Evolutionary conservation across 2,888 invertebrate species (phyloP).

Genomic region (Halocaridina rubra): DNA sequence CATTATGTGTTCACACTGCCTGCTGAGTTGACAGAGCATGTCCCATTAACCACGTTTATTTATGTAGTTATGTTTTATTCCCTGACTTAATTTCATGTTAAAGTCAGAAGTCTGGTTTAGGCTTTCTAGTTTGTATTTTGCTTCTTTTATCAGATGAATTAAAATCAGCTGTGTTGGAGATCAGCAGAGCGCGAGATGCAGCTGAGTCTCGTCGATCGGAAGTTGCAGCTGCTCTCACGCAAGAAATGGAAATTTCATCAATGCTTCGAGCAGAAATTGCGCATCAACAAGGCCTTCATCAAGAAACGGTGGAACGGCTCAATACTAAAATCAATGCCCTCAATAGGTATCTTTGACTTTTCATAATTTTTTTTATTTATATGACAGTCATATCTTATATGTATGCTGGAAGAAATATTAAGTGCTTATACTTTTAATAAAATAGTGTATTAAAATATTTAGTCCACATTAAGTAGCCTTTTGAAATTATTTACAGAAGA

Average conservation of each 20-base stretch:
- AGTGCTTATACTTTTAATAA: too few species aligned
- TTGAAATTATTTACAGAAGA: too few species aligned
- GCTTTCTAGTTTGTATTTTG: not conserved
- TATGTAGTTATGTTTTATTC: too few species aligned
- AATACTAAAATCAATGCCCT: slow-evolving; percentile 74
- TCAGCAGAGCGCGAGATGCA: slow-evolving; percentile 54
- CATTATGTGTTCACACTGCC: too few species aligned
- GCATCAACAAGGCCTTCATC: slow-evolving; percentile 67
- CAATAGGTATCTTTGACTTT: too few species aligned
- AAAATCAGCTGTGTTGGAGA: slow-evolving; percentile 49
- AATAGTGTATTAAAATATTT: too few species aligned
- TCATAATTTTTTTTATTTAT: too few species aligned
- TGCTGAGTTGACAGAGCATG: too few species aligned
- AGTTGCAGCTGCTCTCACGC: slow-evolving; percentile 35
- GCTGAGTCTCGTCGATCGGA: slow-evolving; percentile 38
- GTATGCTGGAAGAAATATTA: too few species aligned
- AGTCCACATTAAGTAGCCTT: too few species aligned
- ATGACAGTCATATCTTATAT: too few species aligned
- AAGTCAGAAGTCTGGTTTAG: not conserved
- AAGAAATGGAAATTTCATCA: slow-evolving; percentile 71
- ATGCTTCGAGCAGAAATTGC: slow-evolving; percentile 73
- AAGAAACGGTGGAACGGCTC: slow-evolving; percentile 69
- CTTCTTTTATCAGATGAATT: slow-evolving; percentile 42
- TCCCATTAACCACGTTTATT: too few species aligned
- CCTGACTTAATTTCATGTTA: not conserved